phyloP scores from a whole-genome alignment of 2,797 vertebrate species.

The Dryobates pubescens region DNA sequence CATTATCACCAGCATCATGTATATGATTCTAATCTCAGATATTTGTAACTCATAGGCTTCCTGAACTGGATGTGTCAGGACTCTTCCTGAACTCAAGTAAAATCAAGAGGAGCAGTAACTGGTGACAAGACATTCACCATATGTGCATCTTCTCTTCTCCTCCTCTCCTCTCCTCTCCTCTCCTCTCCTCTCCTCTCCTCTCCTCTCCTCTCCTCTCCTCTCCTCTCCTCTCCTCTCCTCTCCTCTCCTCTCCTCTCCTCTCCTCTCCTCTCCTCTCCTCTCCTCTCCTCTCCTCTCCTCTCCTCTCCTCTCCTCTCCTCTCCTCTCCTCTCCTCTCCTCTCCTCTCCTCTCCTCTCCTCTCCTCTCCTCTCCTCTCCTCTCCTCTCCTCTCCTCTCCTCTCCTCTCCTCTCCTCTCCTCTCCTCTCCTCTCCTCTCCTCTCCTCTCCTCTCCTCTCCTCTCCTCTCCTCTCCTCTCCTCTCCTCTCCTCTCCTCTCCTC shows the following conservation, averaged over 20 bases:
- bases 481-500: too few relatives aligned
- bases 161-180: too few relatives aligned
- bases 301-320: too few relatives aligned
- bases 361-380: neutral
- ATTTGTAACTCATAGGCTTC: neutral
- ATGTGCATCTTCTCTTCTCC: neutral
- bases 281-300: too few relatives aligned
- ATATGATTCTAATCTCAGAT: neutral
- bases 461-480: too few relatives aligned
- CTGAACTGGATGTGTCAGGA: neutral
- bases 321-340: neutral
- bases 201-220: too few relatives aligned
- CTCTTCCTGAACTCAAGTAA: neutral
- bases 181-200: too few relatives aligned
- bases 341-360: neutral
- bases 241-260: too few relatives aligned
- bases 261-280: too few relatives aligned
- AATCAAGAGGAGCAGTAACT: neutral
- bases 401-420: accelerated
- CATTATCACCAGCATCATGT: neutral
- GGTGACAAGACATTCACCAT: neutral
- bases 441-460: neutral
- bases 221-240: too few relatives aligned
- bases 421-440: neutral
- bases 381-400: neutral